Base-by-base conservation (phyloP, 2,797 vertebrate species). In the Etheostoma nigrum region DNA sequence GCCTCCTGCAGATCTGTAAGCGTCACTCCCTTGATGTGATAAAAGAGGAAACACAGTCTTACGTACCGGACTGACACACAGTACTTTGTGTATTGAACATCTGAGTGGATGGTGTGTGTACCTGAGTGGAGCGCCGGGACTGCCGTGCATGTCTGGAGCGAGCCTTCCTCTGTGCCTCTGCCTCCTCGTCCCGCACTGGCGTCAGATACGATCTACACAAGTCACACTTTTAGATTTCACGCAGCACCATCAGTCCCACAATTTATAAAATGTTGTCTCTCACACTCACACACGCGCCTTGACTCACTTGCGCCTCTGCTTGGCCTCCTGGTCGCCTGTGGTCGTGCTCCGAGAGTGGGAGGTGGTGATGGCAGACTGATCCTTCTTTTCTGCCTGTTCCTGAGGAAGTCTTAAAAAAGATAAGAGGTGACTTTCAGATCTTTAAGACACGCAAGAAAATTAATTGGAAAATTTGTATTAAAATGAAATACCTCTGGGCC, bases 1-100 rank as follows among this genome's bases (percentile, higher is more conserved):
- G 96, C 96, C 81, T 96, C 96, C 87, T 96, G 95, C 44, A 96
- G 92, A 83, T 96, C 96, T 42, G 95, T 96, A 53, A 96, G 95
- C 6, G 96, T 96, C 79, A 96, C 96, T 80, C 96, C 96, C 96
- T 96, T 86, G 25, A 74, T 18, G 60, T 9, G 45, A 78, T 40
- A 78, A 82, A 67, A 81, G 16, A 75, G 11, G 78, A 6, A 51
- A 42, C 9, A 8, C 4, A 0, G 6, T 47, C n/a, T 70, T 10
- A 73, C 10, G 15, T 11, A 15, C 45, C 11, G 36, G 16, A 47
- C 57, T 4, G 21, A 55, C 45, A 54, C 0, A 23, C 23, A 13
- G 15, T 2, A 13, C 9, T 13, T 40, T 52, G 14, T 25, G 36
- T n/a, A 59, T 19, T 7, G 13, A 63, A 30, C 25, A 40, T 44